Evolutionary conservation across 37 sponge, comb jelly and placozoan genomes (phyloP).

Genomic region (Diacarnus erythraeanus): DNA sequence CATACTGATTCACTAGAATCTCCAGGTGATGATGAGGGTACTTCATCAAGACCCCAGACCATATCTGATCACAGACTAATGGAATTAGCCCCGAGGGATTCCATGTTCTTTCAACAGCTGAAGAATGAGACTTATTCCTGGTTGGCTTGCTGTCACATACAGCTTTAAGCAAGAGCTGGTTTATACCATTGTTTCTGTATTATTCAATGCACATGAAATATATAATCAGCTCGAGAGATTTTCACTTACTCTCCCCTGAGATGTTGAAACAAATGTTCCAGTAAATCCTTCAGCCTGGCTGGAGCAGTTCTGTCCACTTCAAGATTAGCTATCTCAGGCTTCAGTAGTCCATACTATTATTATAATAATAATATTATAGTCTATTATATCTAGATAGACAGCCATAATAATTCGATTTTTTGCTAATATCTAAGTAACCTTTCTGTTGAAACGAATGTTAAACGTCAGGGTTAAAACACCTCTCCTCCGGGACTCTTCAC

Average conservation of each 20-base stretch:
- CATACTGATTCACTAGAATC: slow-evolving; percentile 4
- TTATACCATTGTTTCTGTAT: slow-evolving; percentile 4
- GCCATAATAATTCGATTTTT: neutral
- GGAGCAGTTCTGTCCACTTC: slow-evolving; percentile 2
- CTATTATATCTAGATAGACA: neutral
- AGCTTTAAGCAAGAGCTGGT: slow-evolving; percentile 13
- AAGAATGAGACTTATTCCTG: neutral
- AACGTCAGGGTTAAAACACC: slow-evolving; percentile 16
- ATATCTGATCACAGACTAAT: slow-evolving; percentile 24
- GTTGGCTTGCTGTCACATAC: slow-evolving; percentile 13
- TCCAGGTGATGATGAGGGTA: slow-evolving; percentile 10
- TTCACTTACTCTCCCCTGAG: too few species aligned
- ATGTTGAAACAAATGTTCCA: slow-evolving; percentile 14
- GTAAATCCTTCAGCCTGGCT: slow-evolving; percentile 11
- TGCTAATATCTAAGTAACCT: too few species aligned
- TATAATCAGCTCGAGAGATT: too few species aligned
- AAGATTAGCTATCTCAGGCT: slow-evolving; percentile 14
- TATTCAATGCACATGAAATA: too few species aligned
- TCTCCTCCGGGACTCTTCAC: neutral
- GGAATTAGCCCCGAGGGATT: neutral
- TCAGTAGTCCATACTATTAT: slow-evolving; percentile 16
- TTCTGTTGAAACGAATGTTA: slow-evolving; percentile 21
- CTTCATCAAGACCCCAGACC: neutral
- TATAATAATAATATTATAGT: neutral
- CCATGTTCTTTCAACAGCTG: neutral